Evolutionary conservation across 2,113 vertebrate species (phyloP).

Genomic region (Serranochromis macrocephalus): DNA sequence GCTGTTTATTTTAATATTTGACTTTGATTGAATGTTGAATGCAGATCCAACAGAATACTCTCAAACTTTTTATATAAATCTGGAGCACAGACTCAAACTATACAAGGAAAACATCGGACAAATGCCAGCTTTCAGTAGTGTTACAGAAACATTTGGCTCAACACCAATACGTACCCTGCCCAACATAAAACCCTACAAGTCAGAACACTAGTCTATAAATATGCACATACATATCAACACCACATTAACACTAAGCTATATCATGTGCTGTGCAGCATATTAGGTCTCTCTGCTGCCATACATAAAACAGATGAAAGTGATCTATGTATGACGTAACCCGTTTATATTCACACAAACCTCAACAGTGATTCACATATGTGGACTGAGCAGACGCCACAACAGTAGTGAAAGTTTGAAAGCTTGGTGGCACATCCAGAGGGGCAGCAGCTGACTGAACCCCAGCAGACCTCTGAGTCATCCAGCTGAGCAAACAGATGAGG

Average conservation of each 20-base stretch:
- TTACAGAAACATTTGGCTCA: neutral
- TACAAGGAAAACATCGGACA: neutral
- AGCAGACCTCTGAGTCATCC: conserved; percentile 25
- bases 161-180: neutral
- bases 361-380: neutral
- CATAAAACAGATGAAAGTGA: neutral
- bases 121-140: neutral
- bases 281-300: neutral
- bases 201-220: neutral
- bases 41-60: neutral
- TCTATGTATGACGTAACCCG: neutral
- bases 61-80: neutral
- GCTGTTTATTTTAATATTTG: neutral
- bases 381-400: neutral
- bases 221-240: neutral
- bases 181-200: neutral
- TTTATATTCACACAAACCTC: neutral
- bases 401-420: neutral
- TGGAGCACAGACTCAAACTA: neutral
- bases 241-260: neutral
- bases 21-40: neutral
- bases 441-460: conserved; percentile 8
- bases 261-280: neutral
- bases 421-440: conserved; percentile 14
- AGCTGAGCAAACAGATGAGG: conserved; percentile 52